Conservation (phyloP, 2,888 invertebrate species). For the Nycteola revayana region DNA sequence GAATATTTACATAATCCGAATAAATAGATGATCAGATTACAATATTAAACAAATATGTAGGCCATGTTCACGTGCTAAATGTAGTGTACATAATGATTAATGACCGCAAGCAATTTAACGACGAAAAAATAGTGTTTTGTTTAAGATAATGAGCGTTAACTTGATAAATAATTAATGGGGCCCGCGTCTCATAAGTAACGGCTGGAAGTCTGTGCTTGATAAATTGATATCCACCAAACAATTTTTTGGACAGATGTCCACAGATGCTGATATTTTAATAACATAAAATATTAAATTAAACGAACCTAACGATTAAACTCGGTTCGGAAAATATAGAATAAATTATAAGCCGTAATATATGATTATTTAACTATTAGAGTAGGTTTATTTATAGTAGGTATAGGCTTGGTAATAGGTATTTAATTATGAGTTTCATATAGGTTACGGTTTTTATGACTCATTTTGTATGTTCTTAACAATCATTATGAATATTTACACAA, state of each 20-base stretch:
- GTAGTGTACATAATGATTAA: conserved; percentile 52
- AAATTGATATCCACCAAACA: conserved; percentile 38
- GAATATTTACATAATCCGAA: conserved; percentile 10
- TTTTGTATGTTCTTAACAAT: no score
- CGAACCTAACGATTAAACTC: no score
- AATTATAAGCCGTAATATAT: no score
- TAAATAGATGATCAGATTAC: conserved; percentile 22
- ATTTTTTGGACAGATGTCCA: neutral
- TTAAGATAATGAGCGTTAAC: conserved; percentile 67
- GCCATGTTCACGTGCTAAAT: conserved; percentile 27
- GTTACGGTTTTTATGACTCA: no score
- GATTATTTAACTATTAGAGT: no score
- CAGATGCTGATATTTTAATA: neutral
- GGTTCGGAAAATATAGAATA: no score
- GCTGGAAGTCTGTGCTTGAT: conserved; percentile 36
- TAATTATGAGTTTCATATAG: no score
- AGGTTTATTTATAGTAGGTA: no score
- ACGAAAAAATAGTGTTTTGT: conserved; percentile 62
- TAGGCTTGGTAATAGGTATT: no score
- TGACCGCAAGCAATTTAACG: conserved; percentile 50
- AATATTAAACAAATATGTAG: conserved; percentile 26
- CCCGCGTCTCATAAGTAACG: conserved; percentile 39
- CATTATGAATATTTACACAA: no score
- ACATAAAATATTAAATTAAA: neutral
- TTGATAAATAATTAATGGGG: conserved; percentile 66